Conservation (phyloP, 2,113 vertebrate species). For the Leucoraja erinaceus region DNA sequence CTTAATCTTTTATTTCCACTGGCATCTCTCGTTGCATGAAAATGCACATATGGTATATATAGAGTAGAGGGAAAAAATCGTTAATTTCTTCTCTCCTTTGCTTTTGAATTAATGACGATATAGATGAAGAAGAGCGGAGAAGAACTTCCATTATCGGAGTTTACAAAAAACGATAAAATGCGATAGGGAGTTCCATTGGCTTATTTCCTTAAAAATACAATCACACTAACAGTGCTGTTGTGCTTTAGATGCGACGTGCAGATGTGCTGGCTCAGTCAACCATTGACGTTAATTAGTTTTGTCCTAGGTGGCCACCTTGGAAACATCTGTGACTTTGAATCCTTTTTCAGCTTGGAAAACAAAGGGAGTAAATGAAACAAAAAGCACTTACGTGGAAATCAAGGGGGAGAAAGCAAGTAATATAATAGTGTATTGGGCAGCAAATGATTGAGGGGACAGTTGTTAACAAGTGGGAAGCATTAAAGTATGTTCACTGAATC, state of each 20-base stretch:
- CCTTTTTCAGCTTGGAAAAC: neutral
- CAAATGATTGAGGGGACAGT: neutral
- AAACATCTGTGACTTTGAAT: slow-evolving; percentile 3
- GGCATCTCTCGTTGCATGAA: neutral
- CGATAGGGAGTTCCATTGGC: neutral
- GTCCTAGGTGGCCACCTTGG: neutral
- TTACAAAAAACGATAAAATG: neutral
- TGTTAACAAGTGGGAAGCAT: neutral
- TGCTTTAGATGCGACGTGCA: neutral
- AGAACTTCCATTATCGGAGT: neutral
- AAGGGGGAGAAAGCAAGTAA: neutral
- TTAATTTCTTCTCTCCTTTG: neutral
- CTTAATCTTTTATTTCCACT: neutral
- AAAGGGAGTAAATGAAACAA: neutral
- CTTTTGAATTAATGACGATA: neutral
- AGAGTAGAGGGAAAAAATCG: neutral
- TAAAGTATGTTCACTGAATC: neutral
- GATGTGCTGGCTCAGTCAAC: neutral
- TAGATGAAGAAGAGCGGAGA: neutral
- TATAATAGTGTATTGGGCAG: neutral
- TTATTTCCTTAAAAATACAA: neutral
- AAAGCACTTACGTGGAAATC: neutral
- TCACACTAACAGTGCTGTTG: neutral
- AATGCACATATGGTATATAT: neutral
- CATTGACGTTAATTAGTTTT: neutral